Percentiles rank a stretch among this genome's conserved stretches.
These are phyloP conservation scores for Lithophane leautieri DNA, from an alignment of 2,888 invertebrate species.

Conservation along the genomic window DNA sequence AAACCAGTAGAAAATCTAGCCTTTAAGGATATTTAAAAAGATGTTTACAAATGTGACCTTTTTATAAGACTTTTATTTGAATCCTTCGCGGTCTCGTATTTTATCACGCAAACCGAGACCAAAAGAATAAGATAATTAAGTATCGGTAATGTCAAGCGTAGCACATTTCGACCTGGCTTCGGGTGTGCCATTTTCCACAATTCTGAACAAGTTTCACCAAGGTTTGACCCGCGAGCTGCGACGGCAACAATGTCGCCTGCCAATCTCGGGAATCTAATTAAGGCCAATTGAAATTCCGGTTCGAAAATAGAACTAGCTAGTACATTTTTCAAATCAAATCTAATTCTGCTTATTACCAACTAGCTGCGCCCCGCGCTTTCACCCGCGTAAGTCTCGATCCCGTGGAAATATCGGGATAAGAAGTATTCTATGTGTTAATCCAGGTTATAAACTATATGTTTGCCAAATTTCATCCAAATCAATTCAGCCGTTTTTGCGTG, in stretches of 20 bases:
- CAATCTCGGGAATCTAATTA: not conserved
- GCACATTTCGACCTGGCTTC: not conserved
- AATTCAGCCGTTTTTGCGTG: no score
- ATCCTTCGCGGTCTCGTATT: not conserved
- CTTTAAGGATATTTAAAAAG: conserved; percentile 14
- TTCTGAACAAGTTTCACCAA: not conserved
- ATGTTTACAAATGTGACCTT: conserved; percentile 16
- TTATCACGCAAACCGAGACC: not conserved
- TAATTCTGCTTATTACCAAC: not conserved
- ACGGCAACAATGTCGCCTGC: not conserved
- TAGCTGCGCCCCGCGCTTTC: no score
- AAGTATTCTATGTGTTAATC: no score
- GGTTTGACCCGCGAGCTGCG: not conserved
- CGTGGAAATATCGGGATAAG: no score
- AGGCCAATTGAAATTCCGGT: not conserved
- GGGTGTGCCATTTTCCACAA: not conserved
- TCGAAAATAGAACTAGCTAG: not conserved
- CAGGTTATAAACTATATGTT: no score
- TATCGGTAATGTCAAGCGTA: no score
- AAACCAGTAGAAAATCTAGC: not conserved
- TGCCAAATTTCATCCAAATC: no score
- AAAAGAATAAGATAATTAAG: not conserved
- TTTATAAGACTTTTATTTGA: not conserved
- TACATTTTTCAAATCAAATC: conserved; percentile 7
- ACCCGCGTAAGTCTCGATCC: no score